phyloP scores from a whole-genome alignment of 2,888 invertebrate genomes.

The Nebria salina region DNA sequence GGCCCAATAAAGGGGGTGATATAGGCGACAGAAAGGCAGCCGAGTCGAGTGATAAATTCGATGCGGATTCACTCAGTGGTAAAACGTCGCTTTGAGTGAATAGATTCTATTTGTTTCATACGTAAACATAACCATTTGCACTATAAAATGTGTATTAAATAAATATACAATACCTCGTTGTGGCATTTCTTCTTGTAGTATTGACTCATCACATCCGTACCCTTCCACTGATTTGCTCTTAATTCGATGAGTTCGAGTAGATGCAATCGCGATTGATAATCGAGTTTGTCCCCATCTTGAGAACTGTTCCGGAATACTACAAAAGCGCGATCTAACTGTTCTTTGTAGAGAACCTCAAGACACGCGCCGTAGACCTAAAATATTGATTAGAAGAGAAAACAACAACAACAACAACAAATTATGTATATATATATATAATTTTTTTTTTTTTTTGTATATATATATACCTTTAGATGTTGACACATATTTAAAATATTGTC shows the following conservation, averaged over 20 bases:
- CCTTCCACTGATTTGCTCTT: conserved; percentile 91
- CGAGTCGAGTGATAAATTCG: conserved; percentile 64
- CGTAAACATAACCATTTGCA: neutral
- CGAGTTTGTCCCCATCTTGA: conserved; percentile 87
- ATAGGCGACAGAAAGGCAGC: conserved; percentile 66
- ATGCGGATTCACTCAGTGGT: conserved; percentile 64
- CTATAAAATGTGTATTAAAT: neutral
- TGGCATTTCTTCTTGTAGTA: conserved; percentile 76
- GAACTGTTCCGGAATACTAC: conserved; percentile 89
- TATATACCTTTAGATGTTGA: conserved; percentile 76
- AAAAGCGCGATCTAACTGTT: conserved; percentile 85
- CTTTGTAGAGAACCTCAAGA: conserved; percentile 84
- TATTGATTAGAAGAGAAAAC: conserved; percentile 18
- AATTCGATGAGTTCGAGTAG: conserved; percentile 93
- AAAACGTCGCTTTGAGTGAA: conserved; percentile 57
- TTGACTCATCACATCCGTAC: conserved; percentile 82
- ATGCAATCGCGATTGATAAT: conserved; percentile 85
- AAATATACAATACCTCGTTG: conserved; percentile 48
- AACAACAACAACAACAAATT: conserved; percentile 7
- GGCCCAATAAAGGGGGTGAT: conserved; percentile 72
- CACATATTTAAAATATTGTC: conserved; percentile 81
- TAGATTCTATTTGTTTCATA: conserved; percentile 19
- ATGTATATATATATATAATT: neutral
- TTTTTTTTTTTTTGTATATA: conserved; percentile 11
- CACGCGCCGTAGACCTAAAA: conserved; percentile 74